Evolutionary conservation across 2,113 vertebrate genomes (phyloP).

Genomic region (Nettapus auritus): DNA sequence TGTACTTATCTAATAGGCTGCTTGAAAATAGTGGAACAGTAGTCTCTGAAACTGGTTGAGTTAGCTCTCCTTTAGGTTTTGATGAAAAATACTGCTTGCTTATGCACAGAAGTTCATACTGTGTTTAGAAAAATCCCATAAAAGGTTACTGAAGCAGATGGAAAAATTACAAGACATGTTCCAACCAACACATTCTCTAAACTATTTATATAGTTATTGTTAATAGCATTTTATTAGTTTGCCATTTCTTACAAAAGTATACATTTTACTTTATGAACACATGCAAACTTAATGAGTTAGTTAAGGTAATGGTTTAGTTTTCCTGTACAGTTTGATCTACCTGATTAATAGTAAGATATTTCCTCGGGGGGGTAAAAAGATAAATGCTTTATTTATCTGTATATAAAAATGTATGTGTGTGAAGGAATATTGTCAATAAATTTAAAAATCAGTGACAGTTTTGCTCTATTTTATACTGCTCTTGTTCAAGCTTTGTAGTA

Average conservation of each 20-base stretch:
- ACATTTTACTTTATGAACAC: conserved; percentile 27
- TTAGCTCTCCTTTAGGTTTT: neutral
- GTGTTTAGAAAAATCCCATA: neutral
- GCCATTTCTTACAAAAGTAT: neutral
- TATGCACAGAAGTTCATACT: neutral
- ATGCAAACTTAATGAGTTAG: neutral
- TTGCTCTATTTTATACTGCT: neutral
- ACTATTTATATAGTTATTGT: neutral
- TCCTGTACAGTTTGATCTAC: neutral
- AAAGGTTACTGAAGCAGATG: conserved; percentile 4
- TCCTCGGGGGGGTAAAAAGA: neutral
- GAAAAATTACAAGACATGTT: conserved; percentile 13
- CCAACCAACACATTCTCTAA: conserved; percentile 8
- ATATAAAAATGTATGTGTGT: neutral
- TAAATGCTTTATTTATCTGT: neutral
- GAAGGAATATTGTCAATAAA: neutral
- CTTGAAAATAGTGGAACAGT: neutral
- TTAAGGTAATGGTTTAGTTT: neutral
- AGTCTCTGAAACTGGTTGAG: neutral
- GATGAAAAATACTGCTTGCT: neutral
- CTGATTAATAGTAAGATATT: neutral
- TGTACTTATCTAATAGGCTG: neutral
- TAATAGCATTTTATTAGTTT: conserved; percentile 20
- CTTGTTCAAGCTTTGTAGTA: neutral
- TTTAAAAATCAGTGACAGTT: neutral